Evolutionary conservation across 2,113 vertebrate species (phyloP), one percentile per base, ranked within the genome.

Genomic region (Clarias magur): DNA sequence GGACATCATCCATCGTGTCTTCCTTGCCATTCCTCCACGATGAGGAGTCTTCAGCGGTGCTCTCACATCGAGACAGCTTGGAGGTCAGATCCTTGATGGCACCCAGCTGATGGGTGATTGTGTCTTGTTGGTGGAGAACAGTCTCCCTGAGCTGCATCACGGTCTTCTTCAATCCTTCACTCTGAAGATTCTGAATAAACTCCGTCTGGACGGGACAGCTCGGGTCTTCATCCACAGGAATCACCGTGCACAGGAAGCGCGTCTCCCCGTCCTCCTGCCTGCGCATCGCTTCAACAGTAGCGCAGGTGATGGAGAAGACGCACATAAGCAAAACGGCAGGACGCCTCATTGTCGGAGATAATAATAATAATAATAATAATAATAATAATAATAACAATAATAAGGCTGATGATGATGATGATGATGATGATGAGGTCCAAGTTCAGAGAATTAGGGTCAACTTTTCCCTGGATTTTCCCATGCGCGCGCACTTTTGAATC

Each of bases 1-100:
- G 98, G 79, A 98, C 95, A 88, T 99, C 98, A 6, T 97, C 98
- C 97, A 99, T 99, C 0, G 98, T 99, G 88, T 99, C 92, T 76
- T 99, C 92, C 73, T 95, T 95, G 56, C 94, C 95, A 89, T 96
- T 97, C 57, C 94, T 95, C 95, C 96, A 95, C 0, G 94, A 76
- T 0, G 92, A 95, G 13, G 88, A 10, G 10, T 93, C 91, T 27
- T 93, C 92, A 0, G 94, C 91, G 57, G 94, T 89, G 7, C 94
- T 91, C 88, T 98, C 98, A 89, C 98, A 99, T 12, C 96, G 96
- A 85, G 95, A 96, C 80, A 99, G 94, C 92, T 99, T 99, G 88
- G 95, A 95, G 3, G 97, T 98, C 75, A 99, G 94, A 93, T 99
- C 98, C 86, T 96, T 96, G 93, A 99, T 98, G 65, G 97, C 95